phyloP scores from a whole-genome alignment of 2,888 invertebrate genomes.

The Drosophila buzzatii region DNA sequence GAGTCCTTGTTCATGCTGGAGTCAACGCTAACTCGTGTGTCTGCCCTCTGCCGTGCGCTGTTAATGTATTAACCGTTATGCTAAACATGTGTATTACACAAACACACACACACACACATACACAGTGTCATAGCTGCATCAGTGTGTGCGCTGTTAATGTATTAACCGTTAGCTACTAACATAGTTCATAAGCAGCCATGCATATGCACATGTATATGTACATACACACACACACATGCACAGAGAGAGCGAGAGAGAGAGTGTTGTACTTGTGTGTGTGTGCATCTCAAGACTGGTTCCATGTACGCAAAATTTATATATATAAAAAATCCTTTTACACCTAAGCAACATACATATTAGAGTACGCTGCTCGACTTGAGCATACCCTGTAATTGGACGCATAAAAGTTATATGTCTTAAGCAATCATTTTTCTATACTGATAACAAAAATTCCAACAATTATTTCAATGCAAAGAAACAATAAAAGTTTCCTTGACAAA shows the following conservation, averaged over 20 bases:
- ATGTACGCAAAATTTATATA: slow-evolving; percentile 29
- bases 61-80: slow-evolving; percentile 55
- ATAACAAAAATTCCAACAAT: not conserved
- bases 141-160: slow-evolving; percentile 28
- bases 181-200: not conserved
- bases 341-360: slow-evolving; percentile 17
- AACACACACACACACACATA: not conserved
- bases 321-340: slow-evolving; percentile 29
- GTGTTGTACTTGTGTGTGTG: slow-evolving; percentile 37
- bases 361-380: not conserved
- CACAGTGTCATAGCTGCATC: slow-evolving; percentile 1
- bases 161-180: slow-evolving; percentile 7
- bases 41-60: slow-evolving; percentile 45
- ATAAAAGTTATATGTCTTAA: slow-evolving; percentile 1
- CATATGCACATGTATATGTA: not conserved
- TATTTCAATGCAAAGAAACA: slow-evolving; percentile 30
- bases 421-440: slow-evolving; percentile 10
- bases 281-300: slow-evolving; percentile 65
- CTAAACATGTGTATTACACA: not conserved
- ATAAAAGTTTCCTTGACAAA: slow-evolving; percentile 56
- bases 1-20: slow-evolving; percentile 80
- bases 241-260: not conserved
- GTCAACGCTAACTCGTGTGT: slow-evolving; percentile 30
- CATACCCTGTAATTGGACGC: slow-evolving; percentile 6
- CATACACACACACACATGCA: not conserved